These are phyloP conservation scores for Dasypolia templi DNA, from an alignment of 2,888 invertebrate species.

Conservation along the genomic window DNA sequence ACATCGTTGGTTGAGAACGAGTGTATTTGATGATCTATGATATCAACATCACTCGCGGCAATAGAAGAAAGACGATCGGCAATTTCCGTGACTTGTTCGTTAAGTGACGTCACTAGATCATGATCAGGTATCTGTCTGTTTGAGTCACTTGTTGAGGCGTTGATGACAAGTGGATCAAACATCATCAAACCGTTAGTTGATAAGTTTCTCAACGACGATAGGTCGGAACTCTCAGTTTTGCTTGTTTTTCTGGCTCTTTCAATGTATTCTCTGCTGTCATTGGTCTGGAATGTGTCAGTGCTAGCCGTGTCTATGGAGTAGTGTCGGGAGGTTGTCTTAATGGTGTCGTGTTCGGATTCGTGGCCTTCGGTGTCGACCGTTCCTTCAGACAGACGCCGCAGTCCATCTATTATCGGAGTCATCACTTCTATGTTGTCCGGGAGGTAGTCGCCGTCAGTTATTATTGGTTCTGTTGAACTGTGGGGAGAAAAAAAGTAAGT, in stretches of 20 bases:
- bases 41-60: slow-evolving; percentile 80
- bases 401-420: slow-evolving; percentile 87
- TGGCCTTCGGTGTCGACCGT: slow-evolving; percentile 72
- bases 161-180: slow-evolving; percentile 88
- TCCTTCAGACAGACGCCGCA: slow-evolving; percentile 79
- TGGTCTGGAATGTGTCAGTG: slow-evolving; percentile 82
- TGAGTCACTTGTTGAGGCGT: slow-evolving; percentile 79
- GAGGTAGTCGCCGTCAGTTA: slow-evolving; percentile 85
- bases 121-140: slow-evolving; percentile 85
- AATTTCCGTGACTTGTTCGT: slow-evolving; percentile 89
- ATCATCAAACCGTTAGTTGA: slow-evolving; percentile 88
- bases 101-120: slow-evolving; percentile 86
- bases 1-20: slow-evolving; percentile 87
- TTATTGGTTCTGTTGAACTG: slow-evolving; percentile 84
- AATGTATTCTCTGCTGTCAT: slow-evolving; percentile 70
- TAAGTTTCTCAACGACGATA: slow-evolving; percentile 84
- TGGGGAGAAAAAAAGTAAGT: slow-evolving; percentile 25
- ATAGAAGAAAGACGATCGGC: slow-evolving; percentile 87
- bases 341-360: slow-evolving; percentile 68
- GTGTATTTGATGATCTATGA: slow-evolving; percentile 82
- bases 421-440: slow-evolving; percentile 89
- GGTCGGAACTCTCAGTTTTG: slow-evolving; percentile 80
- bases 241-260: slow-evolving; percentile 81
- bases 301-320: slow-evolving; percentile 74
- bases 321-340: slow-evolving; percentile 56